Conservation (phyloP, 2,888 invertebrate genomes). For the Malachius bipustulatus region DNA sequence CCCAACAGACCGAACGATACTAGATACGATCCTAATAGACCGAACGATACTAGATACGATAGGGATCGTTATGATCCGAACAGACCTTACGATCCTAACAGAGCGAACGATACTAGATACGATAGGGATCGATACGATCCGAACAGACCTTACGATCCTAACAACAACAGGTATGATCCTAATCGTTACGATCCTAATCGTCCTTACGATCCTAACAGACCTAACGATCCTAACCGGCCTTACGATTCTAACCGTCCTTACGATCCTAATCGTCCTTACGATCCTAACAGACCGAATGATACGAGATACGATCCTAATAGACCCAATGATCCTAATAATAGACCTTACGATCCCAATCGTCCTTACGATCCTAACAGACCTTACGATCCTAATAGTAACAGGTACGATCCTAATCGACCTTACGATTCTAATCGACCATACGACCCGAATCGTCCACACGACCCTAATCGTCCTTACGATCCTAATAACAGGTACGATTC, state of each 20-base stretch:
- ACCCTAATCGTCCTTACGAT: not conserved
- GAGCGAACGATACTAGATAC: no score
- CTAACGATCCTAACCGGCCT: not conserved
- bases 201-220: not conserved
- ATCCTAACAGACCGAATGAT: no score
- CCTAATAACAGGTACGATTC: no score
- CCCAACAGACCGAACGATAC: conserved; percentile 7
- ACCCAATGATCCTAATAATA: no score
- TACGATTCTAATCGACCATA: not conserved
- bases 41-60: conserved; percentile 11
- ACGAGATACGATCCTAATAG: no score
- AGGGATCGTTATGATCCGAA: not conserved
- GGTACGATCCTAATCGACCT: conserved; percentile 1
- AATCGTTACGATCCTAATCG: not conserved
- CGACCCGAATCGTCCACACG: not conserved
- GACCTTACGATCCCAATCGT: not conserved
- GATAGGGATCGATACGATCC: conserved; percentile 1
- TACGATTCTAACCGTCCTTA: no score
- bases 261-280: not conserved
- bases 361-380: not conserved
- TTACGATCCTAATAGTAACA: not conserved
- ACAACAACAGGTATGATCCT: conserved; percentile 2
- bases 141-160: conserved; percentile 1
- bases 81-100: conserved; percentile 1
- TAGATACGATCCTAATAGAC: conserved; percentile 11